Conservation (phyloP, 2,888 invertebrate species). For the Drosophila kambysellisi region DNA sequence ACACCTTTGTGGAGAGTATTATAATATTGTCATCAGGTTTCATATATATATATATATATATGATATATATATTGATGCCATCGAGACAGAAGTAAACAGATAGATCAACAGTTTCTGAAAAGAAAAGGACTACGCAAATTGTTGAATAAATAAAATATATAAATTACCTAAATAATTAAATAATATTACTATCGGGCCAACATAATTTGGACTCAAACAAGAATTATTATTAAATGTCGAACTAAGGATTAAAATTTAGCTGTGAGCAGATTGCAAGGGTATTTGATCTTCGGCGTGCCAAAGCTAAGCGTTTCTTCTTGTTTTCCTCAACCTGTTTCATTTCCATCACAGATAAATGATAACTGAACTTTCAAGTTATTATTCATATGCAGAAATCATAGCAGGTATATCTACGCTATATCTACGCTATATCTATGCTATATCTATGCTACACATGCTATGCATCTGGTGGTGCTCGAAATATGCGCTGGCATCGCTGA, state of each 20-base stretch:
- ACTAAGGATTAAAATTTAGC: neutral
- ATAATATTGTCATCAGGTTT: neutral
- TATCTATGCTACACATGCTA: conserved; percentile 4
- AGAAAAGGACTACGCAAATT: no score
- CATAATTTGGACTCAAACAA: neutral
- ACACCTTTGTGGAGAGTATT: neutral
- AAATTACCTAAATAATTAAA: neutral
- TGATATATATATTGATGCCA: neutral
- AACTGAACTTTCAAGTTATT: neutral
- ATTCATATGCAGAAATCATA: neutral
- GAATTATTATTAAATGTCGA: neutral
- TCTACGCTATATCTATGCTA: neutral
- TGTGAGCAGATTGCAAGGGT: neutral
- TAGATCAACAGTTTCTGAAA: neutral
- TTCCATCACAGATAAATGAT: neutral
- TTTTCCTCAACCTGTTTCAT: neutral
- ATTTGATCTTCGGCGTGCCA: neutral
- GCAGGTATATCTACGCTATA: neutral
- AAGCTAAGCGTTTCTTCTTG: neutral
- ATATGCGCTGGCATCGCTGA: neutral
- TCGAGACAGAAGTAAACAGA: neutral
- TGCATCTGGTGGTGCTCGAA: neutral
- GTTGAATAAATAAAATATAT: neutral
- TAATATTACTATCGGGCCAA: neutral
- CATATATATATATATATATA: no score